Evolutionary conservation across 2,888 invertebrate genomes (phyloP).

Genomic region (Trachelus stipa): DNA sequence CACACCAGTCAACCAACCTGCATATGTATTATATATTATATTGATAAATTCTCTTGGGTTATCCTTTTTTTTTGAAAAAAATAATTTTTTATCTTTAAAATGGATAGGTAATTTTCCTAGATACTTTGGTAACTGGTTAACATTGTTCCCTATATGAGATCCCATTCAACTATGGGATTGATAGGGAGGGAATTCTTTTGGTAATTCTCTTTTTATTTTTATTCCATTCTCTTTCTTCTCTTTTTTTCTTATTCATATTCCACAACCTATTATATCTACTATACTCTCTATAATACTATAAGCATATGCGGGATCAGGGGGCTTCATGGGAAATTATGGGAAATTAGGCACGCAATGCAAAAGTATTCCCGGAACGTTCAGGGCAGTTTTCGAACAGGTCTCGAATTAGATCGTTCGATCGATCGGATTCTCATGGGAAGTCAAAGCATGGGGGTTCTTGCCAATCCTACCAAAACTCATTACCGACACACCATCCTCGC

Average conservation of each 20-base stretch:
- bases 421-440: not conserved
- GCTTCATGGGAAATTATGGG: not conserved
- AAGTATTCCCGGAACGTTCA: not conserved
- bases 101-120: not conserved
- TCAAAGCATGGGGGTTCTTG: not conserved
- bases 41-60: not conserved
- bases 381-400: not conserved
- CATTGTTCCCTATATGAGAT: not conserved
- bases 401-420: not conserved
- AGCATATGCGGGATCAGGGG: not conserved
- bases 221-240: not conserved
- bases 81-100: not conserved
- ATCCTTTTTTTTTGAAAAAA: not conserved
- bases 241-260: not conserved
- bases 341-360: not conserved
- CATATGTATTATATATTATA: not conserved
- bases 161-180: not conserved
- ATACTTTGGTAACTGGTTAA: not conserved
- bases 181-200: not conserved
- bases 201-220: not conserved
- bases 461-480: not conserved
- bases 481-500: not conserved
- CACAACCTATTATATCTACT: not conserved
- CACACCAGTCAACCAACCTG: not conserved
- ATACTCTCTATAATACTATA: not conserved